A percentile compares a stretch with the other conserved stretches of the same genome.
phyloP scores from a whole-genome alignment of 2,797 vertebrate genomes.

The Siniperca undulata region DNA sequence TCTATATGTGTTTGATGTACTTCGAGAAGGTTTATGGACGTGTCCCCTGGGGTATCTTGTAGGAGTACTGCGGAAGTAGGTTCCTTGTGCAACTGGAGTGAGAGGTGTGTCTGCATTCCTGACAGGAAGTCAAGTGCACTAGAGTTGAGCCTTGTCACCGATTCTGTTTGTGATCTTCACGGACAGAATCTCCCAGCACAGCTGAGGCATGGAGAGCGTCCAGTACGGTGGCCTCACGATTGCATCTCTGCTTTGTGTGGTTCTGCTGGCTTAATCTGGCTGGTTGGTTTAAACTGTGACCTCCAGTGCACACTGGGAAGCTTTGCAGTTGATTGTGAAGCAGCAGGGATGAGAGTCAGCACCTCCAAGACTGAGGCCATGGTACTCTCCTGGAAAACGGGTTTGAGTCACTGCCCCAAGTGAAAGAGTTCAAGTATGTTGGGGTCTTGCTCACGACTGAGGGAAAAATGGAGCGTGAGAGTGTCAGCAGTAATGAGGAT shows the following conservation, averaged over 20 bases:
- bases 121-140: neutral
- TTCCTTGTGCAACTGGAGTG: neutral
- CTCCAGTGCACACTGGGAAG: neutral
- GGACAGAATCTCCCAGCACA: neutral
- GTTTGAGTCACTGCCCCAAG: too few relatives aligned
- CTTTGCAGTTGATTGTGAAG: neutral
- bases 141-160: neutral
- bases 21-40: neutral
- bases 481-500: neutral
- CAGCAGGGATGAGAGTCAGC: too few relatives aligned
- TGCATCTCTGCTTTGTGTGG: neutral
- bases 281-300: neutral
- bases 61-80: neutral
- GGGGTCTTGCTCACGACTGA: neutral
- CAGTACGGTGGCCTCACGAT: neutral
- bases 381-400: too few relatives aligned
- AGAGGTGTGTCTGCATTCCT: constrained; percentile 12
- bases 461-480: neutral
- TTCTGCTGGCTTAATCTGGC: neutral
- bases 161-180: neutral
- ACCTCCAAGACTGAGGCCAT: too few relatives aligned
- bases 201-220: neutral
- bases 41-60: neutral
- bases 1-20: neutral
- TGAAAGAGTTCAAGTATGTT: neutral